These are phyloP conservation scores for Rhinogobius similis DNA, from an alignment of 2,113 vertebrate genomes.

Conservation along the genomic window DNA sequence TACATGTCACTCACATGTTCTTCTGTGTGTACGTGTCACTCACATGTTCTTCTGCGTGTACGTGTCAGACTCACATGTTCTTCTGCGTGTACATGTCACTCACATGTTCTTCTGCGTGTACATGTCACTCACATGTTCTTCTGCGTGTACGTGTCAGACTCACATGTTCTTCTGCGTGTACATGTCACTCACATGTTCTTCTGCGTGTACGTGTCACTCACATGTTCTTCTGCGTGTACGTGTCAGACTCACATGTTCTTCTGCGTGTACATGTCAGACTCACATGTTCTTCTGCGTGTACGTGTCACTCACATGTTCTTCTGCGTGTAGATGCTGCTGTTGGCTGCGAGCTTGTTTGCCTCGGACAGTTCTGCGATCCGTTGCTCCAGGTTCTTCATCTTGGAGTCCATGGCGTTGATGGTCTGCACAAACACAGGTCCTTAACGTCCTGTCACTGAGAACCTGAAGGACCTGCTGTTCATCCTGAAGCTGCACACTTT, in stretches of 20 bases:
- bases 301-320: slow-evolving; percentile 93
- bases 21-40: slow-evolving; percentile 52
- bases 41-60: no score
- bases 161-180: slow-evolving; percentile 80
- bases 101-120: slow-evolving; percentile 88
- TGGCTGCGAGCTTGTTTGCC: slow-evolving; percentile 97
- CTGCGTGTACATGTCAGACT: no score
- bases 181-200: slow-evolving; percentile 93
- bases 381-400: slow-evolving; percentile 97
- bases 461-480: no score
- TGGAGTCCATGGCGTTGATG: slow-evolving; percentile 99
- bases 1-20: slow-evolving; percentile 89
- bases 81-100: slow-evolving; percentile 59
- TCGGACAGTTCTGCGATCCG: slow-evolving; percentile 95
- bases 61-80: slow-evolving; percentile 86
- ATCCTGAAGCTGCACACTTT: no score
- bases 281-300: no score
- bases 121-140: no score
- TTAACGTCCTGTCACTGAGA: no score
- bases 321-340: slow-evolving; percentile 98
- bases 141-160: slow-evolving; percentile 61
- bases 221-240: no score
- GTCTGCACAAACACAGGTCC: slow-evolving; percentile 77
- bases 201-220: no score
- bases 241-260: slow-evolving; percentile 93